Evolutionary conservation across 2,113 vertebrate species (phyloP).

Genomic region (Dunckerocampus dactyliophorus): DNA sequence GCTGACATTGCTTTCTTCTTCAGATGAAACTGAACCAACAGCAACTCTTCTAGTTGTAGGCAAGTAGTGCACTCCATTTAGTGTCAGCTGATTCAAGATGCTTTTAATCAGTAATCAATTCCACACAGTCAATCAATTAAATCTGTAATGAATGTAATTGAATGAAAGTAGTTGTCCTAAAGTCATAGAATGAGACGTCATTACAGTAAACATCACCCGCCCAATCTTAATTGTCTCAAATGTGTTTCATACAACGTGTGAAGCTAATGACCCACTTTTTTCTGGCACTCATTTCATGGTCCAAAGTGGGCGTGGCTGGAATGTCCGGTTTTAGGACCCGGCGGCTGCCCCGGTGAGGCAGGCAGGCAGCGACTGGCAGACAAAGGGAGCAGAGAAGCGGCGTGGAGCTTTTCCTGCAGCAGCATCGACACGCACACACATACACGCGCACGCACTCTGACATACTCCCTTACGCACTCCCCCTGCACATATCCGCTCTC

Average conservation of each 20-base stretch:
- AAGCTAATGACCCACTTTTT: not conserved
- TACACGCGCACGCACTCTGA: constrained; percentile 17
- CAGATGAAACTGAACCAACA: too few relatives aligned
- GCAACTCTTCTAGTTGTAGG: too few relatives aligned
- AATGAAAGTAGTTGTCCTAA: too few relatives aligned
- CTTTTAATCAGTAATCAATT: too few relatives aligned
- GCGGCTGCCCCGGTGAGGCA: constrained; percentile 44
- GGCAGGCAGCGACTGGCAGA: constrained; percentile 63
- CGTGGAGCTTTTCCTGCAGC: constrained; percentile 65
- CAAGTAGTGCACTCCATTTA: too few relatives aligned
- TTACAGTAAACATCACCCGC: not conserved
- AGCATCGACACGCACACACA: constrained; percentile 56
- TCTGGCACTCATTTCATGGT: not conserved
- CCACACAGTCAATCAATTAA: too few relatives aligned
- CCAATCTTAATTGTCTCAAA: not conserved
- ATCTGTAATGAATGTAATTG: too few relatives aligned
- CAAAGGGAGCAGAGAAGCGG: constrained; percentile 68
- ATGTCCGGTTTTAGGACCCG: constrained; percentile 68
- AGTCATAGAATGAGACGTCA: not conserved
- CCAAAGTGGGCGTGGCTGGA: not conserved
- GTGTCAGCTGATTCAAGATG: too few relatives aligned
- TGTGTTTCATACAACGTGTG: not conserved
- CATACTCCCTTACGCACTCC: constrained; percentile 29
- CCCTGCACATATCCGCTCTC: constrained; percentile 41
- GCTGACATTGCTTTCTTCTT: too few relatives aligned